phyloP scores from a whole-genome alignment of 2,888 invertebrate genomes.

The Euproctis similis region DNA sequence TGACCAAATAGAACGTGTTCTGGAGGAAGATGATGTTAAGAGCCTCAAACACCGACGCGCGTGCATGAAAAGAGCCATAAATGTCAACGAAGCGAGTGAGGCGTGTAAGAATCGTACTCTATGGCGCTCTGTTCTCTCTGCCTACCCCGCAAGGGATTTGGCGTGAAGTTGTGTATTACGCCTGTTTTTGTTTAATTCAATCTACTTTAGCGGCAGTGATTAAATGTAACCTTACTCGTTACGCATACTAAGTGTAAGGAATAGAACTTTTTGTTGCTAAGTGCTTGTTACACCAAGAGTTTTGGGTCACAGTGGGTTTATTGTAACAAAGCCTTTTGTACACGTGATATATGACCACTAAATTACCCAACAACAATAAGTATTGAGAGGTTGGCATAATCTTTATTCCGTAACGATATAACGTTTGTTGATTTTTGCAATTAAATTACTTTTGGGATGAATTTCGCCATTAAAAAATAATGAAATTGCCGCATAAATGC shows the following conservation, averaged over 20 bases:
- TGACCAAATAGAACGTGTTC: too few species aligned
- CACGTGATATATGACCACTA: slow-evolving; percentile 43
- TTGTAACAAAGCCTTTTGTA: slow-evolving; percentile 32
- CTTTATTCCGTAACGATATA: slow-evolving; percentile 10
- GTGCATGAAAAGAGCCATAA: too few species aligned
- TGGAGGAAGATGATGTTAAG: too few species aligned
- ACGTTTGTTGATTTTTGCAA: slow-evolving; percentile 16
- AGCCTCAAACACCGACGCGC: too few species aligned
- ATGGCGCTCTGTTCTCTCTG: too few species aligned
- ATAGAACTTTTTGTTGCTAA: neutral
- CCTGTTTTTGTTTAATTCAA: neutral
- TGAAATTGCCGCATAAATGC: too few species aligned
- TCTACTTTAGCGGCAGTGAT: neutral
- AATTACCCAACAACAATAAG: slow-evolving; percentile 39
- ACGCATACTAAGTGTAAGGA: neutral
- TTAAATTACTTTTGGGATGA: slow-evolving; percentile 1
- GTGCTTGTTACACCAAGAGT: slow-evolving; percentile 12
- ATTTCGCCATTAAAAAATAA: too few species aligned
- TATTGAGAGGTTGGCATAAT: slow-evolving; percentile 25
- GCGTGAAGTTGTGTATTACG: neutral
- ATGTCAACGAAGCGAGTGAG: too few species aligned
- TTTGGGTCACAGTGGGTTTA: slow-evolving; percentile 21
- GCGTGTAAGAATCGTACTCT: too few species aligned
- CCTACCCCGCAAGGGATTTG: too few species aligned
- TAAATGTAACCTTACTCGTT: slow-evolving; percentile 3